Conservation (phyloP, 2,113 vertebrate species). For the Copsychus sechellarum region DNA sequence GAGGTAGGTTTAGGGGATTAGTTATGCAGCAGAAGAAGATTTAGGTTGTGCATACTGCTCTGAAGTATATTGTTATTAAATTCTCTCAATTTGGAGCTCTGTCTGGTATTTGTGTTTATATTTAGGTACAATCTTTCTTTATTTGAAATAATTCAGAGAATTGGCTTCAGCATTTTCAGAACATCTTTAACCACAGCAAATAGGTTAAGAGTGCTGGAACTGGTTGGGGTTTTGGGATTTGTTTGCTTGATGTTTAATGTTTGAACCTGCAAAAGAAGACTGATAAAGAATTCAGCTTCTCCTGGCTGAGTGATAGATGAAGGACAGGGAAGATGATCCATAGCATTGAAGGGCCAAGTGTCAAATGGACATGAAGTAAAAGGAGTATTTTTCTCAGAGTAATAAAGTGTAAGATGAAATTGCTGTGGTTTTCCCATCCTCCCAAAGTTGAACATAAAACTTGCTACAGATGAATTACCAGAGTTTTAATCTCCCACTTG, state of each 20-base stretch:
- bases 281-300: background rate
- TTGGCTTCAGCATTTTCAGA: background rate
- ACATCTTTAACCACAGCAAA: background rate
- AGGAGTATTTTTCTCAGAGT: background rate
- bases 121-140: background rate
- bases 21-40: background rate
- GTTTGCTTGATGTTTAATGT: background rate
- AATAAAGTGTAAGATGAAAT: background rate
- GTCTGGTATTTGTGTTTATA: background rate
- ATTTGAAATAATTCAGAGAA: background rate
- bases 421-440: background rate
- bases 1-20: background rate
- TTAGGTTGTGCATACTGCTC: background rate
- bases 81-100: background rate
- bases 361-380: background rate
- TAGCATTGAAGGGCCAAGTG: background rate
- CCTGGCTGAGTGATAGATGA: background rate
- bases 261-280: background rate
- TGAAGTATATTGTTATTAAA: background rate
- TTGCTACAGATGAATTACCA: background rate
- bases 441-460: background rate
- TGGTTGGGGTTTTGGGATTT: background rate
- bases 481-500: background rate
- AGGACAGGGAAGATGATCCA: background rate
- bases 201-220: background rate